Evolutionary conservation across 2,113 vertebrate species (phyloP), one percentile per base, ranked within the genome.

Genomic region (Paradoxurus hermaphroditus): DNA sequence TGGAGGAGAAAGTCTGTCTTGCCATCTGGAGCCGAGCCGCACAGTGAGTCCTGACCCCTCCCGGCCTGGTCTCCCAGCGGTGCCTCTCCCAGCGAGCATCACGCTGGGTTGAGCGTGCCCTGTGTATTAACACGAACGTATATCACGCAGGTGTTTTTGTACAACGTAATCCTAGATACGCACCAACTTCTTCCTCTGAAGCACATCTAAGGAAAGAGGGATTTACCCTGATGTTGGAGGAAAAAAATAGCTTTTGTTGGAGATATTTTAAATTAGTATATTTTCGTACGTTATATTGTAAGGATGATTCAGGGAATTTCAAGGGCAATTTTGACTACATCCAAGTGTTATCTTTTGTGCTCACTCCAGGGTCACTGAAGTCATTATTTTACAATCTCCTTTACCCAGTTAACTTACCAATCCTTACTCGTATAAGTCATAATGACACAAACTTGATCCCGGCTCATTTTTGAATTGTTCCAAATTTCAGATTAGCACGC

Each of bases 271-370:
- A 94, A 53, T 94, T 73, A 49, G 79, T 41, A 84, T 63, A 79
- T 93, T 95, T 84, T 67, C 39, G 84, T 44, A 53, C 36, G 53
- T 85, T 93, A 67, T 62, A 93, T 83, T 83, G 91, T 94, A 92
- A 94, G 39, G n/a, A 53, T 67, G 81, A 95, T 27, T 93, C 92
- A 93, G 89, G 53, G 49, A 46, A 67, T 86, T 95, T 94, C 27
- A 3, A 86, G 83, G 72, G 7, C 39, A 73, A 90, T 95, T 86
- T 70, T 77, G 46, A 93, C 53, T n/a, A 18, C 2, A 36, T 29
- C 49, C 49, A 51, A 31, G 87, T 92, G 73, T 73, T 70, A 25
- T 27, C 46, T 86, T 67, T 67, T 72, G 78, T 56, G n/a, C 59
- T 44, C 53, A 78, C 46, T 96, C 44, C 27, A 14, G 44, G 84